A percentile compares a stretch with the other conserved stretches of the same genome.
These are phyloP conservation scores for Guaruba guarouba DNA, from an alignment of 2,113 vertebrate genomes.

Conservation along the genomic window DNA sequence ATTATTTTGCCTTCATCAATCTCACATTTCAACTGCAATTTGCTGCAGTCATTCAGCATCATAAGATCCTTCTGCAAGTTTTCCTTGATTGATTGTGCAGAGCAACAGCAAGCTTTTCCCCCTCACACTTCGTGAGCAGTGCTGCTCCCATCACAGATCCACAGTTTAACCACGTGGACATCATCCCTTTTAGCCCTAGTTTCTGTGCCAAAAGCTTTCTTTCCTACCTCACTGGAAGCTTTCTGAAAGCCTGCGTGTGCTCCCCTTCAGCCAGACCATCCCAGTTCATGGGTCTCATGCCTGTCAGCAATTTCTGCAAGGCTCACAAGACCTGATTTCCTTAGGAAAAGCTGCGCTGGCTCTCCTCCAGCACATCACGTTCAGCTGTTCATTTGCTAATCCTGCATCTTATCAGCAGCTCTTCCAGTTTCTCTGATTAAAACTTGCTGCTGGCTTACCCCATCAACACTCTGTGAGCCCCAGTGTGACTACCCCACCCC, in stretches of 20 bases:
- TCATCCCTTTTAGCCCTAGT: neutral
- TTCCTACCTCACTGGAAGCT: neutral
- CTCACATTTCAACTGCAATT: neutral
- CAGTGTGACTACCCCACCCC: neutral
- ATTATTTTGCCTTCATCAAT: neutral
- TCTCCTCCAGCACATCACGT: neutral
- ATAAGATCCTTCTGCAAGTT: neutral
- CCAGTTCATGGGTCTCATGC: accelerated
- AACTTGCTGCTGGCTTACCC: neutral
- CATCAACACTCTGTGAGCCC: neutral
- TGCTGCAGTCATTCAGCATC: neutral
- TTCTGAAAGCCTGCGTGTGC: accelerated
- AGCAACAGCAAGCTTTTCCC: neutral
- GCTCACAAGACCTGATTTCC: neutral
- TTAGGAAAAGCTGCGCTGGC: neutral
- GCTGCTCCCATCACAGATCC: neutral
- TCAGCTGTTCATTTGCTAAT: neutral
- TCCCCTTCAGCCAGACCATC: neutral
- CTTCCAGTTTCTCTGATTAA: neutral
- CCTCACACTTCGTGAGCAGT: neutral
- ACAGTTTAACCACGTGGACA: neutral
- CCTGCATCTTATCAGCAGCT: neutral
- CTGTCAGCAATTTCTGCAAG: neutral
- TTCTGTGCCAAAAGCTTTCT: neutral
- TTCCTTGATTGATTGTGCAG: neutral